These are phyloP conservation scores for Rhingia rostrata DNA, from an alignment of 2,888 invertebrate genomes.

Conservation along the genomic window DNA sequence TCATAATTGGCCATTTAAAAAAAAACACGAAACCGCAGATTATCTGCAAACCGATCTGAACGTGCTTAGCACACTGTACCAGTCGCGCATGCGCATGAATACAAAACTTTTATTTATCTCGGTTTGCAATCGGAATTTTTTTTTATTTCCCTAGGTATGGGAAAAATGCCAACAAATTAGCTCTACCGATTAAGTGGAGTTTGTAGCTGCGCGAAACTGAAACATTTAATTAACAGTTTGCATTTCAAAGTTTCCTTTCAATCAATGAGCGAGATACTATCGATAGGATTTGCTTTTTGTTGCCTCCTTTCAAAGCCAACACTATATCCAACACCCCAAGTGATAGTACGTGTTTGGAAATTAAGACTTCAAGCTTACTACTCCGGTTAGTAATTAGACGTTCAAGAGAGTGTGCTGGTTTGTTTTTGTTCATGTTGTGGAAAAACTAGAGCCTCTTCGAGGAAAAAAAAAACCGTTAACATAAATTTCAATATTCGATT, in stretches of 20 bases:
- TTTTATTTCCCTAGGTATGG: conserved; percentile 19
- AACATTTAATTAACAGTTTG: conserved; percentile 16
- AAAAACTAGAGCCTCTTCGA: conserved; percentile 8
- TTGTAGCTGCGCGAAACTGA: conserved; percentile 15
- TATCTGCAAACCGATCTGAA: conserved; percentile 59
- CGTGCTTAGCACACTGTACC: conserved; percentile 42
- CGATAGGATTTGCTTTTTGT: conserved; percentile 14
- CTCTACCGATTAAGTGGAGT: background rate
- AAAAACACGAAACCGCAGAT: background rate
- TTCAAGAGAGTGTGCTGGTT: conserved; percentile 4
- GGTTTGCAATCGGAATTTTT: conserved; percentile 53
- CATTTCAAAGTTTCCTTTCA: background rate
- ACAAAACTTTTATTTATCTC: conserved; percentile 53
- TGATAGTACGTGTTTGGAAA: conserved; percentile 59
- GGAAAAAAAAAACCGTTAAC: conserved; percentile 63
- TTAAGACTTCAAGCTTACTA: conserved; percentile 63
- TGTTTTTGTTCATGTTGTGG: background rate
- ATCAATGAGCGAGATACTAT: background rate
- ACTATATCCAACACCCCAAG: conserved; percentile 55
- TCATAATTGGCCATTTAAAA: conserved; percentile 50
- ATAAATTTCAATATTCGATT: conserved; percentile 74
- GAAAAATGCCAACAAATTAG: conserved; percentile 29
- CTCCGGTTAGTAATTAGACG: conserved; percentile 50
- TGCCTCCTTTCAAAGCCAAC: conserved; percentile 3
- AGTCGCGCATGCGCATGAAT: conserved; percentile 29